Evolutionary conservation across 2,888 invertebrate genomes (phyloP).

Genomic region (Coelinius sp.): DNA sequence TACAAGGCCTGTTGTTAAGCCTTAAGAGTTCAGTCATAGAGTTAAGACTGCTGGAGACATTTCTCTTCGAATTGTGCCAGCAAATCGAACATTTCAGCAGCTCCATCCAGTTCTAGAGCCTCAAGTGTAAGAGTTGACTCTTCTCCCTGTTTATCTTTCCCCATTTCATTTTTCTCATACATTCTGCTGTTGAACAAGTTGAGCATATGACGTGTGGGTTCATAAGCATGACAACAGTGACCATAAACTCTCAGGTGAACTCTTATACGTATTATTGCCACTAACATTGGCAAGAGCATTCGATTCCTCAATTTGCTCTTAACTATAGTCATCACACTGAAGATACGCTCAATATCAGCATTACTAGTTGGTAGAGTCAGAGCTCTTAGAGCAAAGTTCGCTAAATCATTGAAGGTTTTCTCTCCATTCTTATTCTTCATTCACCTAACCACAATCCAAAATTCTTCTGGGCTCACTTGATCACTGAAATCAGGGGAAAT

Average conservation of each 20-base stretch:
- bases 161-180: not conserved
- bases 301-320: slow-evolving; percentile 38
- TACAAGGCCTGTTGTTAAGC: too few species aligned
- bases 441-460: not conserved
- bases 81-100: too few species aligned
- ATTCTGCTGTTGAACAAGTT: not conserved
- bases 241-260: slow-evolving; percentile 23
- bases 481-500: not conserved
- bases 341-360: too few species aligned
- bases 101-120: too few species aligned
- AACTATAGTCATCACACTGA: slow-evolving; percentile 28
- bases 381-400: slow-evolving; percentile 18
- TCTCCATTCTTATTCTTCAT: slow-evolving; percentile 23
- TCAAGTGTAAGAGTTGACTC: too few species aligned
- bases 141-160: too few species aligned
- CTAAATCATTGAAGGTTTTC: slow-evolving; percentile 27
- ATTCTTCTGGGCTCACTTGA: not conserved
- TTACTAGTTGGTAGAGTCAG: slow-evolving; percentile 37
- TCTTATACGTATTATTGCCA: slow-evolving; percentile 20
- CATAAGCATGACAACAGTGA: slow-evolving; percentile 12
- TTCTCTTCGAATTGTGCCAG: too few species aligned
- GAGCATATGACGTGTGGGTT: not conserved
- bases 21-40: too few species aligned
- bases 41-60: too few species aligned
- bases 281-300: slow-evolving; percentile 35